These are phyloP conservation scores for Piprites chloris DNA, from an alignment of 2,113 vertebrate genomes.

Conservation along the genomic window DNA sequence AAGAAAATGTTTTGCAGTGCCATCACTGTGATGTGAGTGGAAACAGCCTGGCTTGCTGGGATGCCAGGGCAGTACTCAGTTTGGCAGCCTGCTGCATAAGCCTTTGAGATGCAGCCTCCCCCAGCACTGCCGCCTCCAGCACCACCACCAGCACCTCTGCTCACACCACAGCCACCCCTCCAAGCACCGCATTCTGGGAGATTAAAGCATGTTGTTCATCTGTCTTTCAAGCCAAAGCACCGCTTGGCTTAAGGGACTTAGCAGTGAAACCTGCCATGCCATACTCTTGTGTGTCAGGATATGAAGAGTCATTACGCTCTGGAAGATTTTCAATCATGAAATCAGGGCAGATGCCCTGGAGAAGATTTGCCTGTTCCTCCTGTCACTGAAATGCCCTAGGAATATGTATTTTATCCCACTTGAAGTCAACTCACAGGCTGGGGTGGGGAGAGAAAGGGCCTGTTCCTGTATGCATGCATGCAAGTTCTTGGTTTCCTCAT, in stretches of 20 bases:
- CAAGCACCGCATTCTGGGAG: not conserved
- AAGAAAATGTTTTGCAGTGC: not conserved
- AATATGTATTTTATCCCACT: not conserved
- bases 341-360: not conserved
- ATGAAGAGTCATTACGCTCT: not conserved
- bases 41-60: not conserved
- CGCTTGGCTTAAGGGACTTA: not conserved
- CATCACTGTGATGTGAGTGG: not conserved
- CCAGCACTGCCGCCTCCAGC: not conserved
- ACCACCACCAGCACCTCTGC: not conserved
- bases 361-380: not conserved
- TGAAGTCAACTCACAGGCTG: not conserved
- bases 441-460: not conserved
- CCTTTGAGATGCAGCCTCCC: not conserved
- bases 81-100: not conserved
- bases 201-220: not conserved
- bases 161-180: fast-evolving
- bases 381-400: not conserved
- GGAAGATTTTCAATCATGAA: not conserved
- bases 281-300: not conserved
- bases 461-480: fast-evolving
- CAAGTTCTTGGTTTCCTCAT: not conserved
- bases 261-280: not conserved
- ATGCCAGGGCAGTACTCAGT: not conserved
- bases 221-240: not conserved